Conservation (phyloP, 2,888 invertebrate genomes). For the Ametastegia equiseti region DNA sequence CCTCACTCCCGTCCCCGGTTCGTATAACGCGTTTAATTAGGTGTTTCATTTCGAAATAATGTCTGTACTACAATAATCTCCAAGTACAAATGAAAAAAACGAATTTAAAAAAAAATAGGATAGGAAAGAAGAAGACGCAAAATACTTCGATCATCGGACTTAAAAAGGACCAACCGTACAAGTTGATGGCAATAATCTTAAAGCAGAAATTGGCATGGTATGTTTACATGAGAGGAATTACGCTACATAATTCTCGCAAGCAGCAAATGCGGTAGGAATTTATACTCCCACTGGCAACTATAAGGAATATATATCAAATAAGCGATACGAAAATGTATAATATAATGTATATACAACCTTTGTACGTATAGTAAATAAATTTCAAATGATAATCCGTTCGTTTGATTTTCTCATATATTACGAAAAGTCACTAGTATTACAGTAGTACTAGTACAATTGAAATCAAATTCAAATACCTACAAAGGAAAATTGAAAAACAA, state of each 20-base stretch:
- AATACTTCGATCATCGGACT: background rate
- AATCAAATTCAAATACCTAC: too few species aligned
- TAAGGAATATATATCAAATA: background rate
- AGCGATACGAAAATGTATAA: background rate
- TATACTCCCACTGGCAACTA: background rate
- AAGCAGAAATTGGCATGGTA: background rate
- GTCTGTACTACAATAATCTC: background rate
- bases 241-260: too few species aligned
- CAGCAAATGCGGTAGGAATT: background rate
- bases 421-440: background rate
- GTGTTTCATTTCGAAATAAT: background rate
- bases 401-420: background rate
- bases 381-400: background rate
- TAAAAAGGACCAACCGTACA: too few species aligned
- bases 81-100: background rate
- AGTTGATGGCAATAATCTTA: too few species aligned
- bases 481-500: too few species aligned
- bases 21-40: background rate
- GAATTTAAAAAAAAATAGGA: too few species aligned
- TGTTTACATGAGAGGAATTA: too few species aligned
- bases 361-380: background rate
- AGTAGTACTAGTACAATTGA: too few species aligned
- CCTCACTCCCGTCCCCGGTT: background rate
- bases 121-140: too few species aligned
- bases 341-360: background rate